Base-by-base conservation (phyloP, 2,797 vertebrate genomes). In the Synanceia verrucosa region DNA sequence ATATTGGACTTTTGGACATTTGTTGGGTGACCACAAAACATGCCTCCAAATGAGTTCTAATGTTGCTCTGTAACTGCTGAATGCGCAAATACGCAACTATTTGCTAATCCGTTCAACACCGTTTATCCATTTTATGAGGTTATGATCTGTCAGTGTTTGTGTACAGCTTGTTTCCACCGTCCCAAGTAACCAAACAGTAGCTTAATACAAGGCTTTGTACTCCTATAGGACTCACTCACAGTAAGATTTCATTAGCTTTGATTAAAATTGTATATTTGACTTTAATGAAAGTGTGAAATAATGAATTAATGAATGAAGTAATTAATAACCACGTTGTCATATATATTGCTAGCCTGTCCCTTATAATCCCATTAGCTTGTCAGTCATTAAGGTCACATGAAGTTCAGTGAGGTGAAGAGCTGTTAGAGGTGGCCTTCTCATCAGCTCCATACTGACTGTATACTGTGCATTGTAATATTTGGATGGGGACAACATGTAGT, bases 211-310 rank as follows among this genome's bases (percentile, higher is more conserved):
- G 12, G 19, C 46, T 60, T 51, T 33, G 11, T 28, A 33, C 18
- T 5, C 21, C 28, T 37, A 18, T 1, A 21, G 12, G 18, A 31
- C 18, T 33, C 12, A 46, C 4, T 13, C 23, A 10, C 4, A 9
- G 23, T 13, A 18, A 28, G 9, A 56, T 63, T 28, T 12, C 19
- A 47, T 46, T 16, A 18, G 19, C 59, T 67, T 44, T 51, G 19
- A 61, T 59, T 46, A 34, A 64, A 43, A 39, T 33, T 6, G 29
- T 9, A 51, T 37, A 29, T 5, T 43, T 6, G 19, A 6, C 37
- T 71, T 55, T 39, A 64, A 43, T 61, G 50, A 56, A 23, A 16
- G 34, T 56, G 41, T 66, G 11, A 39, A 57, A 52, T 66, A 58
- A 58, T 51, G n/a, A n/a, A n/a, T n/a, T n/a, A n/a, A n/a, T n/a